Base-by-base conservation (phyloP, 2,888 invertebrate genomes). In the Xestia xanthographa region DNA sequence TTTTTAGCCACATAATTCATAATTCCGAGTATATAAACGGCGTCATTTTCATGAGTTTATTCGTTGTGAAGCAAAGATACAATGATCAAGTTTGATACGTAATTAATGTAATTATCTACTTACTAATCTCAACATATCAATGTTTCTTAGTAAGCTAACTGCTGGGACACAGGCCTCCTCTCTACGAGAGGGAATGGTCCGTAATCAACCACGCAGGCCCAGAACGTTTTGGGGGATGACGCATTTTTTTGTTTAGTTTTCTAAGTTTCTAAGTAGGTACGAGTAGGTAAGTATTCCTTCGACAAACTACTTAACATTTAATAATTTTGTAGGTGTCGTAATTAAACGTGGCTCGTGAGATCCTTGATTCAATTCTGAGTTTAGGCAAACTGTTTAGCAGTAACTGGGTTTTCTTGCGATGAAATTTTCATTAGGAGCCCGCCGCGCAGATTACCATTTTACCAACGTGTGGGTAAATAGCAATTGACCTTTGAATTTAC, bases 401-500 rank as follows among this genome's bases (percentile, higher is more conserved):
- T 41, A 58, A 58, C 45, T 60, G 58, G 17, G n/a, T 62, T 50
- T 43, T 50, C 29, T 62, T 43, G 22, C 38, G 34, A 50, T 14
- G 1, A 26, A 34, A 53, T 26, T 56, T 22, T 45, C 22, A 17
- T 17, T 60, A 5, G 3, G 12, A n/a, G 26, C 20, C 34, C 11
- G 9, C 34, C 34, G 56, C 22, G 29, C 5, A 11, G 70, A 26
- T 22, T 60, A 70, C 11, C 26, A 70, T 70, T 72, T 63, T 43
- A 50, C 50, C 43, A 43, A 5, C n/a, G n/a, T 43, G 17, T 58
- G 29, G 38, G 22, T 62, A 62, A 48, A 38, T 48, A 17, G 14
- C 29, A 43, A 62, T 53, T 63, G 48, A 43, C 60, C n/a, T 74
- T 73, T 74, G 12, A n/a, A n/a, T n/a, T n/a, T n/a, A 62, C 20